Conservation (phyloP, 2,797 vertebrate species). For the Sebastes matsubarae region DNA sequence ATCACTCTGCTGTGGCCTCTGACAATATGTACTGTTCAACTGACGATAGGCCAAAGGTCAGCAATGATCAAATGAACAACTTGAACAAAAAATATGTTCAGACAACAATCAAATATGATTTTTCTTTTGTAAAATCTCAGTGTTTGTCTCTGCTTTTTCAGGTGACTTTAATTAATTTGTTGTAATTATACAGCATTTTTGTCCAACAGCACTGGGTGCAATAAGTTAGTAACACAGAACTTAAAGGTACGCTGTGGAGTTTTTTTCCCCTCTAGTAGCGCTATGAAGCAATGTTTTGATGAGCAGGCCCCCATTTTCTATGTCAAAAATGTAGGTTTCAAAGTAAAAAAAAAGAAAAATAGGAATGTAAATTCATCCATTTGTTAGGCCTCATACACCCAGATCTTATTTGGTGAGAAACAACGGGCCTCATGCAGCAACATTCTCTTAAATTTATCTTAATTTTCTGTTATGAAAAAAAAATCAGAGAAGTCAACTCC, state of each 20-base stretch:
- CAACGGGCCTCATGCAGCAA: no score
- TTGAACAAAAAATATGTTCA: slow-evolving; percentile 36
- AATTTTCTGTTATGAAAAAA: no score
- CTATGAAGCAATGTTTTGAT: background rate
- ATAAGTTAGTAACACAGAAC: background rate
- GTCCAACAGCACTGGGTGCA: background rate
- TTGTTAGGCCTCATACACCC: no score
- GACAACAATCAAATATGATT: slow-evolving; percentile 11
- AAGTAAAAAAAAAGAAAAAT: no score
- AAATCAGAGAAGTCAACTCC: no score
- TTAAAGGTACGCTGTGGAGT: slow-evolving; percentile 19
- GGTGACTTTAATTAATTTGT: background rate
- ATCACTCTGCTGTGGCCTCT: slow-evolving; percentile 79
- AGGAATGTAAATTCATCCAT: no score
- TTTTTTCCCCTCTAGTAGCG: background rate
- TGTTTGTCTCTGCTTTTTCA: background rate
- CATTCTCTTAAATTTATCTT: no score
- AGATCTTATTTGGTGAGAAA: no score
- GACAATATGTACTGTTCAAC: slow-evolving; percentile 71
- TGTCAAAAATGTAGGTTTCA: no score
- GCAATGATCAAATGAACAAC: slow-evolving; percentile 77
- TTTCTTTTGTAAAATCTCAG: background rate
- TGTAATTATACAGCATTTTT: background rate
- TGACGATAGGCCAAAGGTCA: slow-evolving; percentile 78
- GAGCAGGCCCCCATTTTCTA: background rate